phyloP scores from a whole-genome alignment of 2,113 vertebrate genomes.

The Vidua chalybeata region DNA sequence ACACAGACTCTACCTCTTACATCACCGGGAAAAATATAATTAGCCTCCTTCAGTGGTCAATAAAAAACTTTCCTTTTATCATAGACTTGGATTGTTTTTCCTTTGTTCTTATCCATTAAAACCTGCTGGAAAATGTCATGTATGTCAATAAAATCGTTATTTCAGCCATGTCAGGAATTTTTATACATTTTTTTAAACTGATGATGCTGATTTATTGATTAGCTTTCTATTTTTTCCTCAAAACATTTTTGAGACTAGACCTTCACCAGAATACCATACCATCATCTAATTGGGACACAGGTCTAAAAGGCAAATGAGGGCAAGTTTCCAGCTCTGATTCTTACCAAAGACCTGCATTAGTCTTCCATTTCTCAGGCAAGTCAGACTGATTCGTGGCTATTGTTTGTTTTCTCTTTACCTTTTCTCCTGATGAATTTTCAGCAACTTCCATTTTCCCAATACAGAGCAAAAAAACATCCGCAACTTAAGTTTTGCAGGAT shows the following conservation, averaged over 20 bases:
- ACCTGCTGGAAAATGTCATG: not conserved
- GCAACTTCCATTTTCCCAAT: not conserved
- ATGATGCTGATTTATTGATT: not conserved
- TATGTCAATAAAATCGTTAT: constrained; percentile 6
- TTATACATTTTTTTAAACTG: not conserved
- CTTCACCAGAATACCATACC: not conserved
- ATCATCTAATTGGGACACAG: not conserved
- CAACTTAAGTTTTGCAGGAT: constrained; percentile 11
- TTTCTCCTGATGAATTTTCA: not conserved
- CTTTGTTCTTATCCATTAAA: not conserved
- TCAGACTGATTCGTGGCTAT: not conserved
- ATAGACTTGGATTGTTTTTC: not conserved
- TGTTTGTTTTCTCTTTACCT: not conserved
- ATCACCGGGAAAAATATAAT: not conserved
- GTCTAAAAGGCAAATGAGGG: not conserved
- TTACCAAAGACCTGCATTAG: not conserved
- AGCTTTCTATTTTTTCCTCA: not conserved
- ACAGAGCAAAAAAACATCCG: not conserved
- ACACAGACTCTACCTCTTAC: not conserved
- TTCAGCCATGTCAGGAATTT: not conserved
- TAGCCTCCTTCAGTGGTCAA: not conserved
- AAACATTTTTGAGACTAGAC: not conserved
- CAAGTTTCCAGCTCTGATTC: not conserved
- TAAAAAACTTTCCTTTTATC: constrained; percentile 27
- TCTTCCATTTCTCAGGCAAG: not conserved